Conservation (phyloP, 2,113 vertebrate species). For the Orthonyx spaldingii region DNA sequence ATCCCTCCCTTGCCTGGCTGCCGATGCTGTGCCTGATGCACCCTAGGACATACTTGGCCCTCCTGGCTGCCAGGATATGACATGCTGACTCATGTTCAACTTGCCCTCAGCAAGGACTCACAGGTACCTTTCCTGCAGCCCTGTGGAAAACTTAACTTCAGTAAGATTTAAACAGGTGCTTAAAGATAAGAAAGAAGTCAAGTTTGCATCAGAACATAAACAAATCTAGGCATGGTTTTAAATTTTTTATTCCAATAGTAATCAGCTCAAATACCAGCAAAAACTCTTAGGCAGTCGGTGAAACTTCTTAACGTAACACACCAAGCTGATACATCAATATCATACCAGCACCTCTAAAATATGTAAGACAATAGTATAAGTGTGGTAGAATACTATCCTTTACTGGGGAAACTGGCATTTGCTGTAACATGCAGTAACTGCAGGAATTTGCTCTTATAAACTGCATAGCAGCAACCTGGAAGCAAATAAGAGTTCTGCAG, state of each 20-base stretch:
- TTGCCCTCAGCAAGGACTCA: fast-evolving
- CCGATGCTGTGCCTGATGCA: fast-evolving
- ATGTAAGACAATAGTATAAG: not conserved
- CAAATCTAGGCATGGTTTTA: not conserved
- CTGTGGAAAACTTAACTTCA: not conserved
- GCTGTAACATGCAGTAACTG: not conserved
- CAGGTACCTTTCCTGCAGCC: not conserved
- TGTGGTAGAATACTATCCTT: not conserved
- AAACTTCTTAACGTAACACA: not conserved
- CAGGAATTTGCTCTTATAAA: not conserved
- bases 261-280: not conserved
- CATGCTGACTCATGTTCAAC: fast-evolving
- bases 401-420: not conserved
- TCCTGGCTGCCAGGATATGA: not conserved
- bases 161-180: not conserved
- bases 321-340: fast-evolving
- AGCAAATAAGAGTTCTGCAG: not conserved
- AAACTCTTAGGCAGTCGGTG: not conserved
- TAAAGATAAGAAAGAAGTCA: not conserved
- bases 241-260: not conserved
- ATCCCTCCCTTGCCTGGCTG: fast-evolving
- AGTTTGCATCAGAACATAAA: not conserved
- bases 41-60: fast-evolving
- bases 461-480: not conserved
- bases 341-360: not conserved